Base-by-base conservation (phyloP, 2,888 invertebrate genomes). In the Xylota sylvarum region DNA sequence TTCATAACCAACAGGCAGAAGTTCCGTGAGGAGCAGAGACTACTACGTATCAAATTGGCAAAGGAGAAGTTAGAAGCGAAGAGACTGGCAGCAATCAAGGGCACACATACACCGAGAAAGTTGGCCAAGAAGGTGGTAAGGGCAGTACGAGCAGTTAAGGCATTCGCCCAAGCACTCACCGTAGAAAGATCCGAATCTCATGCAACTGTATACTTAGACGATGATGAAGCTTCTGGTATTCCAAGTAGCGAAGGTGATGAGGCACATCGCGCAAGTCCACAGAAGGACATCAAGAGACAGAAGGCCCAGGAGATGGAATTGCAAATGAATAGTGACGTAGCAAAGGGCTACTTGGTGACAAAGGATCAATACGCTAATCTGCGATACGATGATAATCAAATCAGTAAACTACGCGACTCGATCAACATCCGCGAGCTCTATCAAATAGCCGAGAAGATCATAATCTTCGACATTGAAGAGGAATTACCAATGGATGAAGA, bases 391-490 rank as follows among this genome's bases (percentile, higher is more conserved):
- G 93, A 93, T 87, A 93, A 94, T 0, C 91, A 93, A 77, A 93
- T 95, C 43, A 93, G 93, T 83, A 91, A 93, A 65, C 90, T 95
- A 27, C 92, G 93, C 56, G 91, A 93, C 73, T 93, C 94, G 32
- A 92, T 93, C 95, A 94, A 93, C 50, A 94, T 95, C 76, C 93
- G 94, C 35, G 94, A 95, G 89, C 93, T 95, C 89, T 95, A 95
- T 89, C 90, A 91, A 14, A 90, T 94, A 81, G 95, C 95, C 0
- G 94, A 95, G 88, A 93, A 94, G 89, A 94, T 95, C 87, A 94
- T 95, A 30, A 93, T 94, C 64, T 94, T 94, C 5, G 90, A 91
- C 46, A 88, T 87, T 1, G 90, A 89, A 5, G 86, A 88, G 70
- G 83, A 19, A 77, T 58, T 4, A 48, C 27, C 55, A 23, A 88